Evolutionary conservation across 2,797 vertebrate species (phyloP).

Genomic region (Chaetophractus vellerosus): DNA sequence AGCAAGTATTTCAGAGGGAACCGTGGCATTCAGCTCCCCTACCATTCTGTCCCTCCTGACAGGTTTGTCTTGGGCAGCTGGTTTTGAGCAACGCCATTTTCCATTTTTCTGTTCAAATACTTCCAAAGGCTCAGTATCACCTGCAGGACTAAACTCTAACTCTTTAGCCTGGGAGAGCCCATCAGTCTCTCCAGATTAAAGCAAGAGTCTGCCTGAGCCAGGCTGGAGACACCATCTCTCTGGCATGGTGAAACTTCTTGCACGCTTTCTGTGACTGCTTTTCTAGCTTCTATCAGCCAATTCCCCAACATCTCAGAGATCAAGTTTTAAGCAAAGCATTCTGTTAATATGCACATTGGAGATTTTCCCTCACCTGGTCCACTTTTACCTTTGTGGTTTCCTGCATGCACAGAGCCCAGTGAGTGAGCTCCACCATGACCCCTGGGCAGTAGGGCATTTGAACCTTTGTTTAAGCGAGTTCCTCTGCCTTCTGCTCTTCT

Average conservation of each 20-base stretch:
- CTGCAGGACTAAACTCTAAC: background rate
- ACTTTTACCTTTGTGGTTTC: background rate
- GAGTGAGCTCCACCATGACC: background rate
- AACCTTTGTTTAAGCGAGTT: background rate
- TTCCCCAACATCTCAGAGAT: background rate
- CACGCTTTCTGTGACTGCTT: background rate
- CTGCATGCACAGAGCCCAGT: background rate
- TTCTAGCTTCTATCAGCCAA: background rate
- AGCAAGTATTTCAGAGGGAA: background rate
- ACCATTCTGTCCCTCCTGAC: background rate
- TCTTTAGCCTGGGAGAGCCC: background rate
- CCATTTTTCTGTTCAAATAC: slow-evolving; percentile 42
- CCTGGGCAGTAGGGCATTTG: background rate
- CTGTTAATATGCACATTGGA: background rate
- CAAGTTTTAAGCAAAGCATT: background rate
- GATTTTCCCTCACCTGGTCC: background rate
- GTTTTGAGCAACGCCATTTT: background rate
- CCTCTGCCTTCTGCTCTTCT: background rate
- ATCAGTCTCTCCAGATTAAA: background rate
- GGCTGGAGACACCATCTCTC: background rate
- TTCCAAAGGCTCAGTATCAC: background rate
- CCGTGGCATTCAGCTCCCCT: background rate
- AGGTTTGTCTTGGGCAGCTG: background rate
- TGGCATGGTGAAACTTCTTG: background rate
- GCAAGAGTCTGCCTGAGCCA: background rate